Evolutionary conservation across 2,797 vertebrate species (phyloP).

Genomic region (Mustela erminea): DNA sequence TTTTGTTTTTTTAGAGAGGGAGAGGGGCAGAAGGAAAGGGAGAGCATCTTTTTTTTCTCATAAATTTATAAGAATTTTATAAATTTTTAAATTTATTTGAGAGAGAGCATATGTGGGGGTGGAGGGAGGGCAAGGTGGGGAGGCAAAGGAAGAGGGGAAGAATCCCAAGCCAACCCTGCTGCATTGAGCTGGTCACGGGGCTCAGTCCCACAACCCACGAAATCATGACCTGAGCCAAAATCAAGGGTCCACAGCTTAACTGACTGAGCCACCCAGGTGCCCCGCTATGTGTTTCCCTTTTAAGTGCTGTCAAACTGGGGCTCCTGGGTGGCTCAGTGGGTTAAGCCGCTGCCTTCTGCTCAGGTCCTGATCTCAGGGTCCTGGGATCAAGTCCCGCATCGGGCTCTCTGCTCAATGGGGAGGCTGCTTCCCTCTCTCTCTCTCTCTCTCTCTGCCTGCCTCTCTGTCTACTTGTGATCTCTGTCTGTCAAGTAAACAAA

Average conservation of each 20-base stretch:
- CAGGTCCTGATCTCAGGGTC: too few species aligned
- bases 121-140: neutral
- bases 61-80: too few species aligned
- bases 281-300: neutral
- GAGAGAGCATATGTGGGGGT: neutral
- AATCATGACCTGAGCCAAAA: neutral
- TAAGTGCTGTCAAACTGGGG: neutral
- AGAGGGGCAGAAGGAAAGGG: neutral
- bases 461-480: too few species aligned
- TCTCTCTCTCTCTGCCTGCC: too few species aligned
- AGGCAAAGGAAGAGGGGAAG: neutral
- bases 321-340: too few species aligned
- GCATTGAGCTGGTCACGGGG: neutral
- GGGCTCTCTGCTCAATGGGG: too few species aligned
- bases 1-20: neutral
- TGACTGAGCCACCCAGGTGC: neutral
- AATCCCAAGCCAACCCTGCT: neutral
- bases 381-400: too few species aligned
- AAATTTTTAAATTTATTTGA: neutral
- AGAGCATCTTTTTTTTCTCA: neutral
- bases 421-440: too few species aligned
- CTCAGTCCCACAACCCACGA: neutral
- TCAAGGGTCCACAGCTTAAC: neutral
- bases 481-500: too few species aligned
- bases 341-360: too few species aligned